These are phyloP conservation scores for Anarsia innoxiella DNA, from an alignment of 2,888 invertebrate genomes.

Conservation along the genomic window DNA sequence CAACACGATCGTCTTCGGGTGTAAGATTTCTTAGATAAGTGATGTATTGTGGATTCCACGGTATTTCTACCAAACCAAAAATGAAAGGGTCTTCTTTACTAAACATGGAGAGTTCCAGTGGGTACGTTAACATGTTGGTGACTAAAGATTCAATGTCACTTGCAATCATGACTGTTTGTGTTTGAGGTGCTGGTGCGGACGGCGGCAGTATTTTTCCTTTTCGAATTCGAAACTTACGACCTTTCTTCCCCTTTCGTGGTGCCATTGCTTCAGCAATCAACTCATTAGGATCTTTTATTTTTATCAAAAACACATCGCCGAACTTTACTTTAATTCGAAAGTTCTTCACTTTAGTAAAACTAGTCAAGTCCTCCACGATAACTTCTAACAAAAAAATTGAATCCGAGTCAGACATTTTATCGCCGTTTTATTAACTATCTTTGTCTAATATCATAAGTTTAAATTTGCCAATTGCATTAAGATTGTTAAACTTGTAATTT, in stretches of 20 bases:
- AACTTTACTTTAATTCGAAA: constrained; percentile 40
- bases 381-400: constrained; percentile 60
- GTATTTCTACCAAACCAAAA: constrained; percentile 40
- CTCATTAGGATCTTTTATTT: constrained; percentile 37
- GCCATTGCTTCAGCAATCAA: constrained; percentile 10
- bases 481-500: constrained; percentile 34
- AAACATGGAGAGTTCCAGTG: constrained; percentile 45
- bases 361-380: constrained; percentile 37
- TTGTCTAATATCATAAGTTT: too few species aligned
- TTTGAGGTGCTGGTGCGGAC: constrained; percentile 3
- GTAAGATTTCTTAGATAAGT: constrained; percentile 36
- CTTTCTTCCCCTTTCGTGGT: constrained; percentile 25
- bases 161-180: constrained; percentile 32
- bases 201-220: too few species aligned
- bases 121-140: constrained; percentile 40
- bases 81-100: constrained; percentile 29
- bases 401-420: constrained; percentile 49
- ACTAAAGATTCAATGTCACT: constrained; percentile 32
- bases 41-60: constrained; percentile 40
- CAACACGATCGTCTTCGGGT: constrained; percentile 22
- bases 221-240: constrained; percentile 17
- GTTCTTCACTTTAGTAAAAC: too few species aligned
- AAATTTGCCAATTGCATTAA: too few species aligned
- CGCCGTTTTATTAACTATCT: too few species aligned
- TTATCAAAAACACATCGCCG: constrained; percentile 45